phyloP scores from a whole-genome alignment of 35 echinoderm and acorn worm species.

The Strongylocentrotus purpuratus region DNA sequence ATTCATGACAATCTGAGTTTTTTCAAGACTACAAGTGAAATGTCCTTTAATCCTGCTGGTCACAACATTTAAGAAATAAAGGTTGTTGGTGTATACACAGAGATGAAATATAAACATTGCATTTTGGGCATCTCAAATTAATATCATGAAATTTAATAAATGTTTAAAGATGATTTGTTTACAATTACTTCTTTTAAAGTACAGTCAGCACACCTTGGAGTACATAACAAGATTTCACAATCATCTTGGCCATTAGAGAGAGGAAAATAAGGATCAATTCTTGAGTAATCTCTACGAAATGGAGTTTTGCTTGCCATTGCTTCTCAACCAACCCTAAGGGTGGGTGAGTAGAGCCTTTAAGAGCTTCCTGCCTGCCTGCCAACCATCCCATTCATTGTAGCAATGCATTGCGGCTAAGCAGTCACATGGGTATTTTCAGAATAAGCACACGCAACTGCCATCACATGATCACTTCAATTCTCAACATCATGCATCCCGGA shows the following conservation, averaged over 20 bases:
- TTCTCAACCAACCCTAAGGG: neutral
- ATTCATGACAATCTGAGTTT: no score
- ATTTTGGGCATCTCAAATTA: neutral
- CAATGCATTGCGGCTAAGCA: slow-evolving; percentile 39
- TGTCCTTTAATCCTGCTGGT: no score
- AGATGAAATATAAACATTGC: no score
- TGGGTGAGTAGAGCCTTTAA: neutral
- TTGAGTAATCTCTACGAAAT: neutral
- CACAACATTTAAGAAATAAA: no score
- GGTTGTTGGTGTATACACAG: no score
- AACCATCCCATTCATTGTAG: slow-evolving; percentile 29
- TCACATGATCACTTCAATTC: slow-evolving; percentile 28
- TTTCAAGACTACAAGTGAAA: no score
- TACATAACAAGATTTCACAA: neutral
- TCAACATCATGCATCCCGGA: neutral
- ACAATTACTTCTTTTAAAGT: neutral
- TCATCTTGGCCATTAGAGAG: neutral
- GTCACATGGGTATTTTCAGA: slow-evolving; percentile 43
- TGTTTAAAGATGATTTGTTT: no score
- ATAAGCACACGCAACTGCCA: slow-evolving; percentile 43
- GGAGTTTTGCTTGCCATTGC: no score
- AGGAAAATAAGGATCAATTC: neutral
- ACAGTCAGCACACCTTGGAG: neutral
- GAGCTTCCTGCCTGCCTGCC: neutral
- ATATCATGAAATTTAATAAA: neutral